Evolutionary conservation across 2,113 vertebrate species (phyloP).

Genomic region (Irena cyanogastra): DNA sequence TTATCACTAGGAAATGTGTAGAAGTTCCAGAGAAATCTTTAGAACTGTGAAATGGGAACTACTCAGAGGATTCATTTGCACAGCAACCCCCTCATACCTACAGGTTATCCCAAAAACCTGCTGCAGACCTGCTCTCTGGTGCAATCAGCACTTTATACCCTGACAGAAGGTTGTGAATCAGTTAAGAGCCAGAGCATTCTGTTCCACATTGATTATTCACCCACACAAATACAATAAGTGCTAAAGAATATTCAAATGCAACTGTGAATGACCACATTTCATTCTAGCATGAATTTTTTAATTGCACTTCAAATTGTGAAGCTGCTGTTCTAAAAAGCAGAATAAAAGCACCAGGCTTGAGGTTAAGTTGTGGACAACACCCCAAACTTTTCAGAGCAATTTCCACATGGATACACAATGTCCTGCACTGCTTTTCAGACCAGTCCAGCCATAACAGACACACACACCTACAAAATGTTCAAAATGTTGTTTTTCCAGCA

Average conservation of each 20-base stretch:
- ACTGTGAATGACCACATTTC: not conserved
- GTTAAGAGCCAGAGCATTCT: not conserved
- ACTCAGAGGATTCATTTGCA: not conserved
- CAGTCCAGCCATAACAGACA: not conserved
- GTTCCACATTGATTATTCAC: not conserved
- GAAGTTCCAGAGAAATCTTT: not conserved
- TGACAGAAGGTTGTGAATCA: not conserved
- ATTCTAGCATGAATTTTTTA: not conserved
- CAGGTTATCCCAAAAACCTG: not conserved
- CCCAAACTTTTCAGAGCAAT: not conserved
- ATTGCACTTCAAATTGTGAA: not conserved
- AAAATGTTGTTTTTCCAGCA: not conserved
- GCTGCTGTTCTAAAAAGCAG: not conserved
- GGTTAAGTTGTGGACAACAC: not conserved
- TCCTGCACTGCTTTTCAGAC: not conserved
- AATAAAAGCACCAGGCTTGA: not conserved
- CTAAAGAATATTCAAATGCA: not conserved
- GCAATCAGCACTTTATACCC: not conserved
- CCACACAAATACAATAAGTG: not conserved
- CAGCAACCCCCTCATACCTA: not conserved
- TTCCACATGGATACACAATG: not conserved
- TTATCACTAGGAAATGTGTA: fast-evolving
- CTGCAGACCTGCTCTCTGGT: not conserved
- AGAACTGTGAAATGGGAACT: not conserved
- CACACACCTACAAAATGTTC: not conserved